A percentile compares a stretch with the other conserved stretches of the same genome.
phyloP scores from a whole-genome alignment of 2,797 vertebrate genomes.

The Oophaga sylvatica region DNA sequence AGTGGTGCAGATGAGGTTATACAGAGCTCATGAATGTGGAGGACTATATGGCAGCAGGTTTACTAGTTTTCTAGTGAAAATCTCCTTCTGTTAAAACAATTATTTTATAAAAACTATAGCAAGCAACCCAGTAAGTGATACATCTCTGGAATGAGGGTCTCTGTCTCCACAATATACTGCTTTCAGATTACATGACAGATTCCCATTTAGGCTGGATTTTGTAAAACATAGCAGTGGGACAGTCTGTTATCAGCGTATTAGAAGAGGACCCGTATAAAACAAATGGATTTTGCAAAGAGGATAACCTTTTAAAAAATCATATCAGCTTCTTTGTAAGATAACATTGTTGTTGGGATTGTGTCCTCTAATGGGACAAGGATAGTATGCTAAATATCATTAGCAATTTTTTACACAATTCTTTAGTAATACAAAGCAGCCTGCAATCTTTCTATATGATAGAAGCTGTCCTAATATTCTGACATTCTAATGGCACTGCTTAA shows the following conservation, averaged over 20 bases:
- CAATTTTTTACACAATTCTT: background rate
- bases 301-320: background rate
- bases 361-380: background rate
- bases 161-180: too few species aligned
- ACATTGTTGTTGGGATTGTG: background rate
- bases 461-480: background rate
- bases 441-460: background rate
- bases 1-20: too few species aligned
- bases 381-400: background rate
- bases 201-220: background rate
- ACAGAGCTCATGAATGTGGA: too few species aligned
- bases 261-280: background rate
- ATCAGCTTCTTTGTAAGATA: background rate
- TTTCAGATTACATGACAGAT: background rate
- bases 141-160: too few species aligned
- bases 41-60: too few species aligned
- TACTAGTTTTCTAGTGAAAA: too few species aligned
- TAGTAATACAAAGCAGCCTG: background rate
- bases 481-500: background rate
- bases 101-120: too few species aligned
- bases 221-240: background rate
- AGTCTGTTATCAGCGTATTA: too few species aligned
- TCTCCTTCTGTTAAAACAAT: too few species aligned
- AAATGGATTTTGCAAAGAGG: background rate
- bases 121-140: too few species aligned